phyloP scores from a whole-genome alignment of 2,797 vertebrate genomes.

The Masticophis lateralis region DNA sequence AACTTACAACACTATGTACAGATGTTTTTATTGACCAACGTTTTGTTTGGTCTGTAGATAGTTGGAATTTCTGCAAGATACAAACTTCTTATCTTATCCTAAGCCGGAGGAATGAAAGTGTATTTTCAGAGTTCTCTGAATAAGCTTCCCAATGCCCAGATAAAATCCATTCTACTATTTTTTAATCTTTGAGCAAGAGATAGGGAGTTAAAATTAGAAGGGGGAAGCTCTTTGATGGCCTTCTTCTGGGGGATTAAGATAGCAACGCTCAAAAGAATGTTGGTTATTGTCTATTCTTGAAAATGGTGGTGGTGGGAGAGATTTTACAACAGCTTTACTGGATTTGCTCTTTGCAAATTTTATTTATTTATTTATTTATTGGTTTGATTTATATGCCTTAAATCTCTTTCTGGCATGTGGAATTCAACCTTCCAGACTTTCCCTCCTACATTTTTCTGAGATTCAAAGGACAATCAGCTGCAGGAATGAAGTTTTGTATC shows the following conservation, averaged over 20 bases:
- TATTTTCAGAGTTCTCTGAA: background rate
- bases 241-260: background rate
- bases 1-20: background rate
- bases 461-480: background rate
- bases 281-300: background rate
- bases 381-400: too few relatives aligned
- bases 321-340: background rate
- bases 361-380: too few relatives aligned
- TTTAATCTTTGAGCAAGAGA: background rate
- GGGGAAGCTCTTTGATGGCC: background rate
- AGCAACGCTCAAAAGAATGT: background rate
- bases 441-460: background rate
- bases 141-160: background rate
- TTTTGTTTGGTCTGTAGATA: background rate
- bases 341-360: background rate
- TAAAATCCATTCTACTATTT: background rate
- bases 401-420: background rate
- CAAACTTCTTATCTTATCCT: background rate
- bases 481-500: background rate
- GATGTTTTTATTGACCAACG: background rate
- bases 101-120: background rate
- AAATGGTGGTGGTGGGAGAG: background rate
- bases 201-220: background rate
- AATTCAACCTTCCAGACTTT: background rate
- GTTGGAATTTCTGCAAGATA: background rate